Base-by-base conservation (phyloP, 1,140 invertebrate genomes). In the Heliconius himera region DNA sequence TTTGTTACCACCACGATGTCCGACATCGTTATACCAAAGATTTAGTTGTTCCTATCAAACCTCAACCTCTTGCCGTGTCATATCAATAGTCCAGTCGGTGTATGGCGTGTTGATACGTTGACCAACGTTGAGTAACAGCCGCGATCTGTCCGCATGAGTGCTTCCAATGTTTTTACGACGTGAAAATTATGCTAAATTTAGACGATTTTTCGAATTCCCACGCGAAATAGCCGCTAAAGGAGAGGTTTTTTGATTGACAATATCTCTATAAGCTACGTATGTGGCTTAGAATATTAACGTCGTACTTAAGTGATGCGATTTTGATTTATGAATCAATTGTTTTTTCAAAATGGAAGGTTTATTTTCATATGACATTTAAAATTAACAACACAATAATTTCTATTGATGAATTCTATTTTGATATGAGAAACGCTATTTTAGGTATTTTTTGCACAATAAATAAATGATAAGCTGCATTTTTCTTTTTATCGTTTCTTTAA, bases 91-190 rank as follows among this genome's bases (percentile, higher is more conserved):
- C 56, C 76, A 80, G 56, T 75, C 78, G 72, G 71, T 73, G 41
- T 81, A 77, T n/a, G 54, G 54, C 26, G 54, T 56, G 54, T 56
- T 56, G 54, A 46, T 56, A 29, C 60, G 26, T 66, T 66, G 82
- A 81, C 75, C 76, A 84, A 36, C 33, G 33, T 36, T 36, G 81
- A 78, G 82, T 84, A 78, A 82, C 71, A 82, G 78, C 86, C 91
- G 91, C 87, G 91, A 91, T 89, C 91, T 94, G 92, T 94, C 92
- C 92, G 92, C 91, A 86, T 88, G 88, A 90, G 92, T 94, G 92
- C 93, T 94, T 94, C 91, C 93, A 94, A 36, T 90, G 89, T 94
- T 94, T 94, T 90, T 92, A 93, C 85, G 87, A 90, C 85, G 83
- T 90, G 89, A 88, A 90, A 79, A 85, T 86, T 88, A 88, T 84